Conservation (phyloP, 2,797 vertebrate genomes). For the Valencia hispanica region DNA sequence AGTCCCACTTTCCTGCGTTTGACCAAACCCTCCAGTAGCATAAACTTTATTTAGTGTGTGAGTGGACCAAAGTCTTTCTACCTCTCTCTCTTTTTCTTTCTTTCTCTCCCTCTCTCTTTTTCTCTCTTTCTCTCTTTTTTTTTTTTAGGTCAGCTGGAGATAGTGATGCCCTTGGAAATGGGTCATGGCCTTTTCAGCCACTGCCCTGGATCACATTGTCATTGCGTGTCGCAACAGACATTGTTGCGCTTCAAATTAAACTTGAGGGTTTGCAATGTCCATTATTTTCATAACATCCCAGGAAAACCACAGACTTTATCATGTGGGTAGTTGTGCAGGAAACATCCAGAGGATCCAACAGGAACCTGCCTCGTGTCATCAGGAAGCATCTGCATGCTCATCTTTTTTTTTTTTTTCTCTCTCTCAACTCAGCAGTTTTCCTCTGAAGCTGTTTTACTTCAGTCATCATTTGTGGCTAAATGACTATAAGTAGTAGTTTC, state of each 20-base stretch:
- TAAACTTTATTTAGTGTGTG: conserved; percentile 7
- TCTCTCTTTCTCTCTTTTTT: background rate
- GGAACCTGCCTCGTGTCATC: conserved; percentile 37
- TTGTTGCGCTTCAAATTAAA: conserved; percentile 19
- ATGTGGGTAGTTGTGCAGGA: conserved; percentile 9
- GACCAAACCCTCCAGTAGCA: background rate
- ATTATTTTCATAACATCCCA: conserved; percentile 8
- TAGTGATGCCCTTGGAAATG: conserved; percentile 39
- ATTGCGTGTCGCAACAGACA: conserved; percentile 29
- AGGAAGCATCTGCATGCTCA: conserved; percentile 63
- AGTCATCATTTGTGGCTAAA: conserved; percentile 36
- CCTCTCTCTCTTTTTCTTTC: no score
- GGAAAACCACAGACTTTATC: background rate
- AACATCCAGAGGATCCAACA: conserved; percentile 33
- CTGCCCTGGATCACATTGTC: conserved; percentile 29
- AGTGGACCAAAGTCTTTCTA: no score
- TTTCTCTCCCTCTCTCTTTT: background rate
- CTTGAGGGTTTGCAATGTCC: background rate
- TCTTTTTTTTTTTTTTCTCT: conserved; percentile 11
- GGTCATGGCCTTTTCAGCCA: conserved; percentile 47
- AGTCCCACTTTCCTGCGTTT: background rate
- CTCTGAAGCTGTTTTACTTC: conserved; percentile 43
- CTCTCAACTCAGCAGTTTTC: conserved; percentile 40
- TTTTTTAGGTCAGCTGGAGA: background rate
- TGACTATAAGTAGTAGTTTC: conserved; percentile 13